Evolutionary conservation across 1,140 invertebrate species (phyloP).

Genomic region (Macrobrachium rosenbergii): DNA sequence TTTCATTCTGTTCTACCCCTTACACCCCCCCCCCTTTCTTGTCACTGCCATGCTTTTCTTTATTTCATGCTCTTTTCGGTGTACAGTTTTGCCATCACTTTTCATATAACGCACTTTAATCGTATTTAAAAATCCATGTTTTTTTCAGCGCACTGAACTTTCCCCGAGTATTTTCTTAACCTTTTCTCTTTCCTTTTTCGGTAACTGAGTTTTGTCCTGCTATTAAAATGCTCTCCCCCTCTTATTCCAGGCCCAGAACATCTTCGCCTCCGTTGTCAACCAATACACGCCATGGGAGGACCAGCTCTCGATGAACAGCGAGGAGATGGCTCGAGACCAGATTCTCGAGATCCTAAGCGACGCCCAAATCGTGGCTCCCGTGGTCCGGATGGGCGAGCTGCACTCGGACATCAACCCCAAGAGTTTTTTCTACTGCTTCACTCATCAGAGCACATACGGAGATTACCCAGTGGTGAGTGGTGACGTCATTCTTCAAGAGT

Average conservation of each 20-base stretch:
- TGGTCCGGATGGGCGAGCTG: constrained; percentile 90
- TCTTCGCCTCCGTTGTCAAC: constrained; percentile 48
- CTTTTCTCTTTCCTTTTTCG: background rate
- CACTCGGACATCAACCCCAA: constrained; percentile 77
- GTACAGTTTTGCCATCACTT: too few relatives aligned
- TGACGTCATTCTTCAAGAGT: too few relatives aligned
- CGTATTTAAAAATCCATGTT: too few relatives aligned
- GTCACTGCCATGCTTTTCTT: background rate
- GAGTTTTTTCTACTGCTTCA: constrained; percentile 94
- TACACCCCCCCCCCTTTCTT: background rate
- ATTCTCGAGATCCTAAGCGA: constrained; percentile 94
- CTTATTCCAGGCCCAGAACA: constrained; percentile 39
- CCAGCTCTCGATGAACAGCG: constrained; percentile 73
- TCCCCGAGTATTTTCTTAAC: too few relatives aligned
- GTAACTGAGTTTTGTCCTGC: background rate
- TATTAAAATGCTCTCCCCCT: background rate
- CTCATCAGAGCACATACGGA: constrained; percentile 92
- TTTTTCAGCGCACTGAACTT: background rate
- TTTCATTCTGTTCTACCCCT: background rate
- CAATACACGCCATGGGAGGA: constrained; percentile 50
- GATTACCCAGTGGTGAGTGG: constrained; percentile 87
- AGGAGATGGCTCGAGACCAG: constrained; percentile 77
- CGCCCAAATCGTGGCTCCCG: constrained; percentile 91
- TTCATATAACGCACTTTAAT: too few relatives aligned
- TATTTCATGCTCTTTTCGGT: background rate